Evolutionary conservation across 2,888 invertebrate genomes (phyloP), one percentile per base, ranked within the genome.

Genomic region (Cryptosula pallasiana): DNA sequence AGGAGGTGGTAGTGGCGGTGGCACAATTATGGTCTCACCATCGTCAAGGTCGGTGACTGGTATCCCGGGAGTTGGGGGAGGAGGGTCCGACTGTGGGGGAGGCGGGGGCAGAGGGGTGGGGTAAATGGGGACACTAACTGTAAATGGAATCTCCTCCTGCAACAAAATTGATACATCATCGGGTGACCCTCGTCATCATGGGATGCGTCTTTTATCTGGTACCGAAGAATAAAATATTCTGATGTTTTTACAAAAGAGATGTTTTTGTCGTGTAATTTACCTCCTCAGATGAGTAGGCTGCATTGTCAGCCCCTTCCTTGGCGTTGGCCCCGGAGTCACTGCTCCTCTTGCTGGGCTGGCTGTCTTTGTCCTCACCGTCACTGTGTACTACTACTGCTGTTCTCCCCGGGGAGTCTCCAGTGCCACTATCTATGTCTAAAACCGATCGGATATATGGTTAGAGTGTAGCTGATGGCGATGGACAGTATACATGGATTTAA

Each of bases 21-120:
- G 63, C 32, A 32, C 27, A 13, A 27, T 9, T 27, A 13, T 5
- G 1, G 20, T 27, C 13, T 32, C 32, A 2, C 25, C 25, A 32
- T 20, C 63, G n/a, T 63, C 63, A 9, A 63, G 63, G 27, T 63
- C 63, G 1, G 63, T 63, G 5, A 63, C 63, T 13, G 63, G 63
- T 63, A 63, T 20, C 5, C 20, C 25, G 9, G 63, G 63, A 5
- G 63, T 20, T 2, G 63, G 63, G 2, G 63, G 45, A 13, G 45
- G 45, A 13, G 45, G 45, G 20, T 45, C 45, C 45, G 45, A 13
- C 9, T 13, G 9, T 13, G 45, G 45, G 9, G 45, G 45, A 13
- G 45, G 45, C 5, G 45, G 45, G 5, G 45, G 45, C 45, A 45
- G 5, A 45, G 45, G 45, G n/a, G n/a, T n/a, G n/a, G n/a, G n/a